Conservation (phyloP, 2,113 vertebrate species). For the Rallus limicola region DNA sequence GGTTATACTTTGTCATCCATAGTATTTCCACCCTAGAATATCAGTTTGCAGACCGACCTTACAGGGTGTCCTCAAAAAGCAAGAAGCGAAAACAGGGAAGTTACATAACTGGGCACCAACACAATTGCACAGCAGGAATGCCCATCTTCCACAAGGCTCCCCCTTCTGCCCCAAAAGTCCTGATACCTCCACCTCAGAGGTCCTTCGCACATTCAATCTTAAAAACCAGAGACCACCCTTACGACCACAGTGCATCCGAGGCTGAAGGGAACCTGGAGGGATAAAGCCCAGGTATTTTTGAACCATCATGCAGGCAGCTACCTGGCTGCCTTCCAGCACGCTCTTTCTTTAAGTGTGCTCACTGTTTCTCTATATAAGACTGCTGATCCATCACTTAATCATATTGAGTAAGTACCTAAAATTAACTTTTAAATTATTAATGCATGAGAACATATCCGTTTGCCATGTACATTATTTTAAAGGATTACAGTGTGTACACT, state of each 20-base stretch:
- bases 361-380: constrained; percentile 15
- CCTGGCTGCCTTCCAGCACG: constrained; percentile 18
- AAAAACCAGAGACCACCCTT: background rate
- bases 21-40: constrained; percentile 49
- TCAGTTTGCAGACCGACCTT: background rate
- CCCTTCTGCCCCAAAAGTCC: background rate
- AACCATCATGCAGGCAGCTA: background rate
- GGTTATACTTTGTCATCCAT: constrained; percentile 17
- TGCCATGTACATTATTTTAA: constrained; percentile 53
- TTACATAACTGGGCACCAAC: background rate
- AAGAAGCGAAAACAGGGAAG: background rate
- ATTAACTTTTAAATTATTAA: constrained; percentile 71
- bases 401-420: constrained; percentile 56
- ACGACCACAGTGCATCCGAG: fast-evolving
- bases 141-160: background rate
- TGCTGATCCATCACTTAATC: constrained; percentile 67
- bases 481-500: constrained; percentile 50
- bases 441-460: constrained; percentile 57
- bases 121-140: background rate
- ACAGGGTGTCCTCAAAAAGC: constrained; percentile 14
- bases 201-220: background rate
- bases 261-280: background rate
- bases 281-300: constrained; percentile 17
- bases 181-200: background rate
- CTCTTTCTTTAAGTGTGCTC: constrained; percentile 23